Conservation (phyloP, 2,113 vertebrate genomes). For the Melanerpes aurifrons region DNA sequence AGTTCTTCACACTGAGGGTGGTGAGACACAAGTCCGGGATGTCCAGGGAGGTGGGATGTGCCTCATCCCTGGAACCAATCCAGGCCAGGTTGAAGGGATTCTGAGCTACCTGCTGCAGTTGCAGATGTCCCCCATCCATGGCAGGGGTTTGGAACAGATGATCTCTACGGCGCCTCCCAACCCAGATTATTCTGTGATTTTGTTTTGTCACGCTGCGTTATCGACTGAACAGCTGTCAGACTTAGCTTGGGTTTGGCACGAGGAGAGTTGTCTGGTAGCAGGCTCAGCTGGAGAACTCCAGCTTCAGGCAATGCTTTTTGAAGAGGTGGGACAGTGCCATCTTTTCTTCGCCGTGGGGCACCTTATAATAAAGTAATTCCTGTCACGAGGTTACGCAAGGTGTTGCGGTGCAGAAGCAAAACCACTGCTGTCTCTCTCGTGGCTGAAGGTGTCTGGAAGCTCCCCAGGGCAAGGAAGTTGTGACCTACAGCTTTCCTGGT, state of each 20-base stretch:
- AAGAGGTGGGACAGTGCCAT: not conserved
- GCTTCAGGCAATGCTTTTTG: not conserved
- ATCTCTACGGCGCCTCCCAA: not conserved
- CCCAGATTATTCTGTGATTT: not conserved
- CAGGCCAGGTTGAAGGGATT: not conserved
- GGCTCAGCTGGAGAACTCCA: not conserved
- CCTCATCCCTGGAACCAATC: not conserved
- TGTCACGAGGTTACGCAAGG: accelerated
- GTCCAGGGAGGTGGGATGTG: not conserved
- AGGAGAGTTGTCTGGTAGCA: not conserved
- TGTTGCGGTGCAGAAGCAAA: not conserved
- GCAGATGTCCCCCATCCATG: not conserved
- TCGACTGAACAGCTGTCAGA: not conserved
- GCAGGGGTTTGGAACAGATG: not conserved
- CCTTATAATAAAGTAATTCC: not conserved
- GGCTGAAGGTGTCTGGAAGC: not conserved
- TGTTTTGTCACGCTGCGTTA: not conserved
- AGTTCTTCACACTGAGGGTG: not conserved
- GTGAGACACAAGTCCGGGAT: not conserved
- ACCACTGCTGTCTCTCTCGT: accelerated
- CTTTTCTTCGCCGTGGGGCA: not conserved
- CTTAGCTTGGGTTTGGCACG: not conserved
- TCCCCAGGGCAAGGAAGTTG: not conserved
- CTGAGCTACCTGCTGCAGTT: not conserved
- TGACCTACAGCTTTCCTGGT: not conserved